Conservation (phyloP, 2,113 vertebrate species). For the Crotalus tigris region DNA sequence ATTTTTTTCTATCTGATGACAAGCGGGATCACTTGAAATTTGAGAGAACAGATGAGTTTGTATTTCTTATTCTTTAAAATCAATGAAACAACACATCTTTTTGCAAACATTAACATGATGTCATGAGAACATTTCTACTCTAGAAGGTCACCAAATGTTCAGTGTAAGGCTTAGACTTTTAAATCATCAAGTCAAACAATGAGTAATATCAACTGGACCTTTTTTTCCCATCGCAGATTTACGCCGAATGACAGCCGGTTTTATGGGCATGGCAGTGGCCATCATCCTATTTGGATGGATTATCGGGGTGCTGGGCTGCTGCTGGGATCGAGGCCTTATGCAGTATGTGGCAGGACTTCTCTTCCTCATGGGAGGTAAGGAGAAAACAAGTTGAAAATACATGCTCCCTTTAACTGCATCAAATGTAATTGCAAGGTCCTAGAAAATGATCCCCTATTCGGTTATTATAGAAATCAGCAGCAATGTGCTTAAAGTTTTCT, state of each 20-base stretch:
- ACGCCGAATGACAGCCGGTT: slow-evolving; percentile 95
- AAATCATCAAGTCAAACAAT: not conserved
- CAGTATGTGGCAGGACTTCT: slow-evolving; percentile 97
- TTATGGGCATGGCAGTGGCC: slow-evolving; percentile 98
- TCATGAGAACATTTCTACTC: not conserved
- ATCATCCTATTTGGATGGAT: slow-evolving; percentile 98
- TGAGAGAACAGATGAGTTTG: not conserved
- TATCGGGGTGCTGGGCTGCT: slow-evolving; percentile 93
- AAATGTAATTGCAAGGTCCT: not conserved
- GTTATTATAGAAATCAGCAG: not conserved
- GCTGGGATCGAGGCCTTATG: slow-evolving; percentile 98
- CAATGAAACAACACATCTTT: not conserved
- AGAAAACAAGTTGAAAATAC: not conserved
- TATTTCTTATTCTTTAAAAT: not conserved
- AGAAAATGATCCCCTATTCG: not conserved
- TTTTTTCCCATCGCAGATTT: slow-evolving; percentile 75
- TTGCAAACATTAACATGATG: not conserved
- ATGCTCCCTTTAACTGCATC: not conserved
- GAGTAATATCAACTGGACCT: not conserved
- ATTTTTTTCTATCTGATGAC: not conserved
- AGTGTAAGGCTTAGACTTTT: not conserved
- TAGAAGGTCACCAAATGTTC: not conserved
- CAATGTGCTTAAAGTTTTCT: not conserved
- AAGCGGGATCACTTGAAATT: not conserved
- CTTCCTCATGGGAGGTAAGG: slow-evolving; percentile 98